Percentiles rank a stretch among this genome's conserved stretches.
These are phyloP conservation scores for Archilochus colubris DNA, from an alignment of 2,113 vertebrate species.

Conservation along the genomic window DNA sequence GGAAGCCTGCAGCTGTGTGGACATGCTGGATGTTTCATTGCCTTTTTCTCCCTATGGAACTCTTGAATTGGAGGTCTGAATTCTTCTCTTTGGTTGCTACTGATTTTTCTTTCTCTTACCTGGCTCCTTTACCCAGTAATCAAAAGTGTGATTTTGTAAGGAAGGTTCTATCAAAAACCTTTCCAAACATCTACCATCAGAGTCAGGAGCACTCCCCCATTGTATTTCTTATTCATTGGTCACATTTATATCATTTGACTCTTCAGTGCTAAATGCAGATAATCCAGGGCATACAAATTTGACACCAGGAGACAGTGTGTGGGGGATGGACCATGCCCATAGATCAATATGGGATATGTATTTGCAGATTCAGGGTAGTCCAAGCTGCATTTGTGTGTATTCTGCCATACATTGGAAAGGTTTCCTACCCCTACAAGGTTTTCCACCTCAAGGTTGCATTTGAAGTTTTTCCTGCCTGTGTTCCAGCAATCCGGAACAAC, in stretches of 20 bases:
- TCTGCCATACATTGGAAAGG: background rate
- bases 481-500: background rate
- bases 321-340: background rate
- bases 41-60: background rate
- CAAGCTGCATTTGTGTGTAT: background rate
- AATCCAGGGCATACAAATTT: background rate
- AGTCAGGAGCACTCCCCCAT: background rate
- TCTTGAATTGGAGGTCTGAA: background rate
- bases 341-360: background rate
- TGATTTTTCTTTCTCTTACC: background rate
- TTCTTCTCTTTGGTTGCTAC: background rate
- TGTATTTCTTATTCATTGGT: background rate
- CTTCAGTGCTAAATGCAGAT: background rate
- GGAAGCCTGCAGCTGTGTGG: background rate
- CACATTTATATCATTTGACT: background rate
- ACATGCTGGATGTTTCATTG: background rate
- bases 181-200: background rate
- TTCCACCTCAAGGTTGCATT: background rate
- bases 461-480: background rate
- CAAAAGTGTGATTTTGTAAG: background rate
- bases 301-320: background rate
- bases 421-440: background rate
- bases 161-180: background rate
- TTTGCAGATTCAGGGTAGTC: background rate
- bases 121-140: background rate